Evolutionary conservation across 2,888 invertebrate genomes (phyloP).

Genomic region (Hirtodrosophila cameraria): DNA sequence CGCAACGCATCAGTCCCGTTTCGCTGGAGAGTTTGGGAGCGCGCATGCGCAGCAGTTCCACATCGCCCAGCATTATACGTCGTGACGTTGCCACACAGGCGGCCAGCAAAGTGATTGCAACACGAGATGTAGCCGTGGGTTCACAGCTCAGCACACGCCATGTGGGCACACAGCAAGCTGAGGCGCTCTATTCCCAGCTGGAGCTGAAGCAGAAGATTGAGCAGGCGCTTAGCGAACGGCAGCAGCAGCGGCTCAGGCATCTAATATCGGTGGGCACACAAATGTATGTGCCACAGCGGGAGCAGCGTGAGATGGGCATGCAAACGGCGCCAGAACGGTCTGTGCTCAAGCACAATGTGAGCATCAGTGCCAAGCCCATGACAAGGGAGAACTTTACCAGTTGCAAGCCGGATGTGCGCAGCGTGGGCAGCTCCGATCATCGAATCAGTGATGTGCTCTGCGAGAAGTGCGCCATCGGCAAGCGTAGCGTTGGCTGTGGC

Average conservation of each 20-base stretch:
- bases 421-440: slow-evolving; percentile 85
- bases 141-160: slow-evolving; percentile 52
- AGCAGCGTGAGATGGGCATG: slow-evolving; percentile 64
- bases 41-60: slow-evolving; percentile 76
- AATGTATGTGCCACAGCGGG: slow-evolving; percentile 75
- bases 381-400: slow-evolving; percentile 77
- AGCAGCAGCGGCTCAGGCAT: slow-evolving; percentile 61
- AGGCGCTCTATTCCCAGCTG: slow-evolving; percentile 81
- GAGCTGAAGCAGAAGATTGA: slow-evolving; percentile 78
- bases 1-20: slow-evolving; percentile 83
- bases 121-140: slow-evolving; percentile 87
- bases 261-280: slow-evolving; percentile 82
- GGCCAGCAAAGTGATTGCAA: slow-evolving; percentile 85
- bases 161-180: slow-evolving; percentile 69
- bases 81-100: slow-evolving; percentile 88
- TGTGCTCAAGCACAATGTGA: slow-evolving; percentile 70
- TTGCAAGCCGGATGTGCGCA: slow-evolving; percentile 84
- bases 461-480: slow-evolving; percentile 85
- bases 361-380: slow-evolving; percentile 72
- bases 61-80: slow-evolving; percentile 69
- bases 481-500: slow-evolving; percentile 86
- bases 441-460: slow-evolving; percentile 85
- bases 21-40: slow-evolving; percentile 82
- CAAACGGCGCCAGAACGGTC: slow-evolving; percentile 75
- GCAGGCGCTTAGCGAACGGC: slow-evolving; percentile 62